Base-by-base conservation (phyloP, 2,113 vertebrate species). In the Eubucco bourcierii region DNA sequence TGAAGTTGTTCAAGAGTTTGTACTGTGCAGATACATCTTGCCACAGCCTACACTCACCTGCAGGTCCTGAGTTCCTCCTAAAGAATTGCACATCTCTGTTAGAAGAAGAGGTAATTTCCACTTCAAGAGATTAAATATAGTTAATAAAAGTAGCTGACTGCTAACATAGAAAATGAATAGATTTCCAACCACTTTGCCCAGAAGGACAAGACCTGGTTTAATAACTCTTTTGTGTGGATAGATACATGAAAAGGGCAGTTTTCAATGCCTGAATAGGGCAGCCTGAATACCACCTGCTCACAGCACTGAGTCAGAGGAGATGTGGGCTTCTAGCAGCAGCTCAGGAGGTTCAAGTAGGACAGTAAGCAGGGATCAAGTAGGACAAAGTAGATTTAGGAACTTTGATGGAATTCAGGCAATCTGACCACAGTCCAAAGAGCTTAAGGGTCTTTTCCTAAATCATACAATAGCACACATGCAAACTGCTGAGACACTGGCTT, bases 381-480 rank as follows among this genome's bases (percentile, higher is more conserved):
- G 60, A 59, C 67, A 28, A 14, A 55, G 79, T 18, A 52, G 72
- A 72, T 92, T 90, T 91, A 25, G 60, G 68, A 77, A 24, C 13
- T 83, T 91, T 33, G 3, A 7, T 13, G 76, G 94, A 93, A 93
- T 90, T 90, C 21, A 9, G 65, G 34, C 76, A 61, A 47, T 39
- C 41, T 68, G 90, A 94, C 64, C 20, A 1, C 0, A 46, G 53
- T 90, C 95, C 95, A 96, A 94, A 94, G 91, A 81, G 95, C 85
- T 59, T 34, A 94, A 93, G 94, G 93, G 94, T 94, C 91, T 91
- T 92, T 94, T 92, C 89, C 84, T 19, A 72, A 68, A 53, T 85
- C 93, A 72, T 65, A 93, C 91, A 94, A 90, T 75, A 71, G 89
- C 58, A 16, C 25, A 2, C 0, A 74, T 87, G 90, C 75, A 79